Base-by-base conservation (phyloP, 2,113 vertebrate genomes). In the Paraplagusia blochii region DNA sequence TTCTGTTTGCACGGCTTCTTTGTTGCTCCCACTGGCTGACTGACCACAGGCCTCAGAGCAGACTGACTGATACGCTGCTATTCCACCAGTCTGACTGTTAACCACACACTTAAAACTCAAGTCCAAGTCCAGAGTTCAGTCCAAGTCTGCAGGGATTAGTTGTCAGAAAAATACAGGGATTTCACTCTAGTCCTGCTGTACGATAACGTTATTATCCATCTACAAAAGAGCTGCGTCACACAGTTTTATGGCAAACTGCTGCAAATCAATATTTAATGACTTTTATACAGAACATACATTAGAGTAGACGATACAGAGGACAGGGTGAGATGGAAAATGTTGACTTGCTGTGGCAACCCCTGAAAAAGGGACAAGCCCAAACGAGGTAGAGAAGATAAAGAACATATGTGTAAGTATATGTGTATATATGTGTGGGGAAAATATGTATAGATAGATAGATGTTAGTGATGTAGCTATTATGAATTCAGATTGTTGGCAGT, bases 11-110 rank as follows among this genome's bases (percentile, higher is more conserved):
- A 63, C 56, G 44, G 61, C 73, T 29, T 11, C 69, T 70, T 44
- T 65, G 56, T 46, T 19, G 12, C 46, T 70, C 74, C 34, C 35
- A 8, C 19, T 16, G 62, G 51, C 72, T 62, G 68, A 80, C 72
- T 62, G 68, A 80, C 79, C 78, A 45, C 81, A 76, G 70, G 48
- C 61, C 62, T 73, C 68, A 71, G 61, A 58, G 38, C 70, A 79
- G 75, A 72, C 73, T 56, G 61, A 63, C 49, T 65, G 64, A 79
- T 66, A 79, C 50, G 38, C 44, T 56, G 14, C 53, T 53, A 70
- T 36, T 65, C 53, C 59, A 55, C 56, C 59, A 48, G 48, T 67
- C 63, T 69, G 18, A 33, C 35, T 46, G 52, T 50, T 52, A 63
- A 54, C 63, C 63, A 48, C 63, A 75, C 39, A 13, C 36, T 57